A percentile compares a stretch with the other conserved stretches of the same genome.
Evolutionary conservation across 2,888 invertebrate genomes (phyloP).

Genomic region (Aromia moschata): DNA sequence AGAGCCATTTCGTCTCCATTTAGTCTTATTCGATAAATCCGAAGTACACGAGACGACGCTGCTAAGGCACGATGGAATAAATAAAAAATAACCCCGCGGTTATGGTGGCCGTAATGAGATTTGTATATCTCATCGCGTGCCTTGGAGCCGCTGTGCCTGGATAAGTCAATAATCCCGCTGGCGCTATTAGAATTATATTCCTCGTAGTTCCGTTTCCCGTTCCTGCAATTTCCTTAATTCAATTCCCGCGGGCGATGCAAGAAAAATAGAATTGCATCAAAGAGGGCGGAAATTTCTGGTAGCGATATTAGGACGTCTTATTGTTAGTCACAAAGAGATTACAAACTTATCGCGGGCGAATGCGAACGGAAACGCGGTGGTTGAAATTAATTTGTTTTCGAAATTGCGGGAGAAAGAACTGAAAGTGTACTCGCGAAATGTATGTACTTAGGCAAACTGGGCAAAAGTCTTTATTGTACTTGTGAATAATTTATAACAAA

Average conservation of each 20-base stretch:
- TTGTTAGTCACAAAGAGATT: too few relatives aligned
- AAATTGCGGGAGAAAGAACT: too few relatives aligned
- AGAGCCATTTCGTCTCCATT: neutral
- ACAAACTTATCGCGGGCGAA: too few relatives aligned
- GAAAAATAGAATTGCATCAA: slow-evolving; percentile 5
- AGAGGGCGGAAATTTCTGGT: too few relatives aligned
- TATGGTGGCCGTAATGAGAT: neutral
- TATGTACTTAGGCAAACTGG: too few relatives aligned
- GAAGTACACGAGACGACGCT: neutral
- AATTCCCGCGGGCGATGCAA: slow-evolving; percentile 26
- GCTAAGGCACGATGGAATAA: neutral
- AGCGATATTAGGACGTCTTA: too few relatives aligned
- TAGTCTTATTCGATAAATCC: neutral
- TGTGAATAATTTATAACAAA: too few relatives aligned
- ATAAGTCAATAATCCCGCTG: slow-evolving; percentile 14
- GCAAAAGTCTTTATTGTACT: too few relatives aligned
- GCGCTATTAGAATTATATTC: slow-evolving; percentile 20
- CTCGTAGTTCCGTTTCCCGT: slow-evolving; percentile 12
- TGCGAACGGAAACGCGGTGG: too few relatives aligned
- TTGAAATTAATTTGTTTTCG: too few relatives aligned
- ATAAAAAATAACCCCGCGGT: slow-evolving; percentile 1
- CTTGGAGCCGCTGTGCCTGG: neutral
- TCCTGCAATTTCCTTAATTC: slow-evolving; percentile 32
- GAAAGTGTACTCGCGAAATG: too few relatives aligned
- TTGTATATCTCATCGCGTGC: neutral